phyloP scores from a whole-genome alignment of 1,140 invertebrate species.

The Ceratina calcarata region DNA sequence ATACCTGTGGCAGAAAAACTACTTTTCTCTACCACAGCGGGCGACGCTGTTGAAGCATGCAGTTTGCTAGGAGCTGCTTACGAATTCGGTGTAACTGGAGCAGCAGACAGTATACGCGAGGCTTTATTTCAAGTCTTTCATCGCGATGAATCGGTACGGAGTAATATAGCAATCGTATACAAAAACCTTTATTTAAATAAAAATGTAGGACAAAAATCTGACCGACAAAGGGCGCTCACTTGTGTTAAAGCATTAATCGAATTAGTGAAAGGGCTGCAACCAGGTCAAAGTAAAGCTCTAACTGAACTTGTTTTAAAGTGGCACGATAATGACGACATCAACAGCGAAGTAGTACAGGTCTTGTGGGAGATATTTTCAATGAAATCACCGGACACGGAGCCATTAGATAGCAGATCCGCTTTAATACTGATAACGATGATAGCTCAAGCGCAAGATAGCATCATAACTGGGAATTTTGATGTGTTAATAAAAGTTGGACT shows the following conservation, averaged over 20 bases:
- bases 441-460: conserved; percentile 80
- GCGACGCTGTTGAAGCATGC: conserved; percentile 91
- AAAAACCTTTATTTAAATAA: conserved; percentile 83
- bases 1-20: conserved; percentile 87
- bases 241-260: conserved; percentile 74
- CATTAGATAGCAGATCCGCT: conserved; percentile 85
- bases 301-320: conserved; percentile 86
- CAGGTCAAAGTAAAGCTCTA: conserved; percentile 86
- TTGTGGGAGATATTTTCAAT: conserved; percentile 91
- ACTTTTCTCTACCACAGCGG: conserved; percentile 86
- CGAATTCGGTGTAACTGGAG: conserved; percentile 88
- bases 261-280: conserved; percentile 82
- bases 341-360: conserved; percentile 81
- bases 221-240: conserved; percentile 66
- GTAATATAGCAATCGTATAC: conserved; percentile 84
- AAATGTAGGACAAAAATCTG: conserved; percentile 56
- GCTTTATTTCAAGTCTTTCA: conserved; percentile 88
- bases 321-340: conserved; percentile 83
- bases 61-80: conserved; percentile 91
- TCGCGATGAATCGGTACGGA: conserved; percentile 81
- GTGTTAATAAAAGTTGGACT: conserved; percentile 82
- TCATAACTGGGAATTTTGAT: conserved; percentile 83
- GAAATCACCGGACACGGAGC: conserved; percentile 86
- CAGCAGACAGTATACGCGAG: conserved; percentile 85
- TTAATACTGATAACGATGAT: conserved; percentile 88